Evolutionary conservation across 2,888 invertebrate genomes (phyloP), one percentile per base, ranked within the genome.

Genomic region (Vandiemenella viatica): DNA sequence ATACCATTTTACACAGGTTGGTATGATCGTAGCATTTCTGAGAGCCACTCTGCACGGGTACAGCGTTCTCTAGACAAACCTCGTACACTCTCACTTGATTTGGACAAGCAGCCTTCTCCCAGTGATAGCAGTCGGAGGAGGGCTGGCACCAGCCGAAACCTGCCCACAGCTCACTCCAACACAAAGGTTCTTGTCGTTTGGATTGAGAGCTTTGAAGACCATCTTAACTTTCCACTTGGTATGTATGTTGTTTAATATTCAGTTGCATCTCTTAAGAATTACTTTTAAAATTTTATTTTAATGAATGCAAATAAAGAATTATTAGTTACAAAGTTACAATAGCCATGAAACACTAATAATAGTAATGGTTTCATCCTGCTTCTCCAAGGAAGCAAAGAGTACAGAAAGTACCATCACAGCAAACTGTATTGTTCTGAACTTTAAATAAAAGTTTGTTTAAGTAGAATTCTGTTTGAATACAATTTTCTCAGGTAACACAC

Each of bases 141-240:
- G 55, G 66, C 72, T 1, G 70, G 69, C 13, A 68, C 68, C 15
- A 65, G 69, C 44, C 74, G 76, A 54, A 75, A 72, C 45, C 60
- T 69, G n/a, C 67, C 76, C 50, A 71, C 76, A 1, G 71, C 74
- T 46, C 73, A 75, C 41, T 71, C 71, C 48, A 74, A 77, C 49
- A 76, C 84, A 1, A 88, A 88, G 67, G 86, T 91, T 52, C 80
- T 95, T 64, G 80, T 97, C 3, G 85, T 95, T 37, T 98, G 97
- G 97, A 66, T 97, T 49, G 97, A 98, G 65, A 90, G 90, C 62
- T 86, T 83, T 58, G 96, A 98, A 64, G 97, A 98, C 69, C 80
- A 85, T 65, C 73, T 83, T 17, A 81, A 83, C 65, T 79, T 97
- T 63, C 93, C 97, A 5, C 76, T 88, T 49, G 82, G 90, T 89